phyloP scores from a whole-genome alignment of 2,113 vertebrate species.

The Aix galericulata region DNA sequence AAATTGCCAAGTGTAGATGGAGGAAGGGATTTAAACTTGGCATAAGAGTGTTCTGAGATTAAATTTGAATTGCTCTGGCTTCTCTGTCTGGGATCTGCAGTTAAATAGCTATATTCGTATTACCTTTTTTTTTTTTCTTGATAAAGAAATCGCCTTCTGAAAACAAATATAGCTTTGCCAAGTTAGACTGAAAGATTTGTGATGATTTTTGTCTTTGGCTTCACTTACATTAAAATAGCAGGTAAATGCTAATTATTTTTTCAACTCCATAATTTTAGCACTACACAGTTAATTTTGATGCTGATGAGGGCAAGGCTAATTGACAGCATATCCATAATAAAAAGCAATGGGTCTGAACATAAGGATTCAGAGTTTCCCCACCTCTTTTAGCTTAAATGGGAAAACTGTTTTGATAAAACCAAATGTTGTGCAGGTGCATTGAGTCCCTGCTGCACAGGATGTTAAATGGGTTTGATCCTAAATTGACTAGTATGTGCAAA shows the following conservation, averaged over 20 bases:
- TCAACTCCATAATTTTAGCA: slow-evolving; percentile 28
- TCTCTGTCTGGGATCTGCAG: neutral
- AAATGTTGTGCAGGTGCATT: slow-evolving; percentile 30
- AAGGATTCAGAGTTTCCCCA: neutral
- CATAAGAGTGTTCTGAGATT: slow-evolving; percentile 38
- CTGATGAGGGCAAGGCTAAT: neutral
- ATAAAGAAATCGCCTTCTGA: neutral
- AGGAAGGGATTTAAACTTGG: slow-evolving; percentile 58
- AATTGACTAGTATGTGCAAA: slow-evolving; percentile 43
- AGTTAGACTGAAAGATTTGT: neutral
- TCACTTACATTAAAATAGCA: slow-evolving; percentile 9
- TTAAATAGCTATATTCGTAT: neutral
- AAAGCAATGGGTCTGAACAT: neutral
- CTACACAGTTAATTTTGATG: slow-evolving; percentile 2
- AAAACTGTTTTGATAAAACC: slow-evolving; percentile 33
- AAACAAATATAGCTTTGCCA: neutral
- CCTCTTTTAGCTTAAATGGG: neutral
- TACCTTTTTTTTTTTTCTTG: neutral
- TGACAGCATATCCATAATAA: neutral
- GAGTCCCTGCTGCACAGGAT: neutral
- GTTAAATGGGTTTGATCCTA: slow-evolving; percentile 42
- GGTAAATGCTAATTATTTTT: slow-evolving; percentile 24
- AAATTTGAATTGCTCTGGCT: slow-evolving; percentile 56
- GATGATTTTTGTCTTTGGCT: neutral
- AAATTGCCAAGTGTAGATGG: slow-evolving; percentile 55